phyloP scores from a whole-genome alignment of 2,888 invertebrate species.

The Amphiduros pacificus region DNA sequence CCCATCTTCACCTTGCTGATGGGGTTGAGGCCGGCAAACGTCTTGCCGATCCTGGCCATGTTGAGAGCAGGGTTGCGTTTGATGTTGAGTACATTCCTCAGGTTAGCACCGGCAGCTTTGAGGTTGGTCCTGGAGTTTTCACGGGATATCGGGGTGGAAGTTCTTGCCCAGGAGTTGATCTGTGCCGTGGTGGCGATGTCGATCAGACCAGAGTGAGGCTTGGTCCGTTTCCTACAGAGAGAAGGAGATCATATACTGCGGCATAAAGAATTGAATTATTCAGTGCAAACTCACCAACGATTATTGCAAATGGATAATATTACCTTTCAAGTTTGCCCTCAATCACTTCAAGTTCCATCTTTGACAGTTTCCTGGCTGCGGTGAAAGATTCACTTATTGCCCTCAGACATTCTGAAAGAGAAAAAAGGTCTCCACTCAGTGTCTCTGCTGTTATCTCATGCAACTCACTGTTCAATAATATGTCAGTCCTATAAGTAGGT shows the following conservation, averaged over 20 bases:
- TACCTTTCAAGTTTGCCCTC: conserved; percentile 53
- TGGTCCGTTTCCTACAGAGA: conserved; percentile 42
- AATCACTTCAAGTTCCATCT: conserved; percentile 37
- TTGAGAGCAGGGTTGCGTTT: conserved; percentile 6
- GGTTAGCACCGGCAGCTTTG: neutral
- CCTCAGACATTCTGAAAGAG: conserved; percentile 79
- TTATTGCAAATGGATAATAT: conserved; percentile 5
- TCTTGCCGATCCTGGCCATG: conserved; percentile 18
- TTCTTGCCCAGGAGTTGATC: conserved; percentile 5
- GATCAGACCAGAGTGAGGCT: conserved; percentile 44
- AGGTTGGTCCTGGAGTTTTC: conserved; percentile 41
- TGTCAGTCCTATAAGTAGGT: too few species aligned
- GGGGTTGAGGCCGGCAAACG: conserved; percentile 79
- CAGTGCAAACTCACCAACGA: neutral
- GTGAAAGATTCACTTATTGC: conserved; percentile 85
- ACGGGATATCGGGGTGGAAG: conserved; percentile 33
- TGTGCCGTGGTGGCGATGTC: conserved; percentile 49
- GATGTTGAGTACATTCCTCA: conserved; percentile 4
- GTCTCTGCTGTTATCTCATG: neutral
- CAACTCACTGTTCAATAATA: too few species aligned
- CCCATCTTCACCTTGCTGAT: conserved; percentile 52
- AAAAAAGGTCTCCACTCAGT: neutral
- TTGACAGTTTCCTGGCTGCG: conserved; percentile 66
- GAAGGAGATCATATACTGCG: neutral
- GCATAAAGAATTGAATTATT: neutral